Conservation (phyloP, 2,113 vertebrate species). For the Rhea pennata region DNA sequence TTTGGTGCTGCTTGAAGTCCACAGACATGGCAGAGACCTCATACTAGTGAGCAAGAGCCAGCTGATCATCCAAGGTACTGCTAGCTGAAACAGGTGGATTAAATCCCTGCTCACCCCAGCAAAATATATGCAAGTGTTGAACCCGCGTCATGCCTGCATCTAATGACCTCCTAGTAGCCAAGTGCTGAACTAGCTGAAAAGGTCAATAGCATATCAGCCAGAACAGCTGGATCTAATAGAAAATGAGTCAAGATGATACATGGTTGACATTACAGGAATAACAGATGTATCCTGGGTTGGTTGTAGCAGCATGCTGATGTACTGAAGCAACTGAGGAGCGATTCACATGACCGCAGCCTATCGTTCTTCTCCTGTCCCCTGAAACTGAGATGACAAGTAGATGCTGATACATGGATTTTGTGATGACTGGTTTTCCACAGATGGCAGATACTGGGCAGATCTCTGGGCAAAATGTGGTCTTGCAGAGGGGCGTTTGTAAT, state of each 20-base stretch:
- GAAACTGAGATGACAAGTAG: conserved; percentile 13
- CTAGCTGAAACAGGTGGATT: background rate
- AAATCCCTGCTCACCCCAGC: background rate
- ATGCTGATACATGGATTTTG: background rate
- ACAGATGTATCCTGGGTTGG: background rate
- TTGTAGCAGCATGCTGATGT: background rate
- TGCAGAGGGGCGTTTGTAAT: background rate
- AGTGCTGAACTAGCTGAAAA: conserved; percentile 33
- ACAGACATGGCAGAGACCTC: background rate
- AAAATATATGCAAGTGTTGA: background rate
- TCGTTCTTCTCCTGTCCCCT: background rate
- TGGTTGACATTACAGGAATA: conserved; percentile 28
- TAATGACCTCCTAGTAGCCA: conserved; percentile 11
- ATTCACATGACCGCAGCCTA: background rate
- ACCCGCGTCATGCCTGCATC: background rate
- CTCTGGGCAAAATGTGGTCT: background rate
- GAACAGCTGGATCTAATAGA: conserved; percentile 64
- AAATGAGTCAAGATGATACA: conserved; percentile 5
- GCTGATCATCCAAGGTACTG: conserved; percentile 37
- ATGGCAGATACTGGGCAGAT: background rate
- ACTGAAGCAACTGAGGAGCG: conserved; percentile 36
- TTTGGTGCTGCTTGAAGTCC: background rate
- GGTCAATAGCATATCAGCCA: conserved; percentile 26
- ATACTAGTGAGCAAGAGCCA: background rate
- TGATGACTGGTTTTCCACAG: background rate